Evolutionary conservation across 2,797 vertebrate genomes (phyloP).

Genomic region (Pampus argenteus): DNA sequence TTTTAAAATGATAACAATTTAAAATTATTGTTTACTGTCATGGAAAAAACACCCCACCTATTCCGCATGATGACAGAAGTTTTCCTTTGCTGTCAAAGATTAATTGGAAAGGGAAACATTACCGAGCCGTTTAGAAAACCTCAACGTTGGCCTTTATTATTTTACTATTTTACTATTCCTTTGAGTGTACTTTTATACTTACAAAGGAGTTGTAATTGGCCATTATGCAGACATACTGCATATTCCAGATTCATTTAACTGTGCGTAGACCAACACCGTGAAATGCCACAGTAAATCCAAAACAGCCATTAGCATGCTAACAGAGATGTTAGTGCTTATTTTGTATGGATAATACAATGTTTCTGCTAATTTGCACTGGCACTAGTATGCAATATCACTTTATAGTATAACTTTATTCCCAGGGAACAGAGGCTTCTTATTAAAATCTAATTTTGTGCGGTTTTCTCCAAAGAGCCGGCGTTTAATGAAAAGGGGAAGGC

Average conservation of each 20-base stretch:
- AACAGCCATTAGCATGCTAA: slow-evolving; percentile 74
- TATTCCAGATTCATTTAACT: slow-evolving; percentile 62
- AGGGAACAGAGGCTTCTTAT: slow-evolving; percentile 68
- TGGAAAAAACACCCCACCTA: slow-evolving; percentile 14
- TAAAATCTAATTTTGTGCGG: slow-evolving; percentile 74
- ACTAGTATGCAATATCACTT: slow-evolving; percentile 67
- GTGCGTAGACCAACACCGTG: slow-evolving; percentile 56
- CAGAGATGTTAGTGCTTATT: slow-evolving; percentile 64
- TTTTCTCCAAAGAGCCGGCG: slow-evolving; percentile 74
- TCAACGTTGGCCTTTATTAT: slow-evolving; percentile 53
- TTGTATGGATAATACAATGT: slow-evolving; percentile 58
- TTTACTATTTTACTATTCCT: slow-evolving; percentile 61
- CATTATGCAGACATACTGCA: slow-evolving; percentile 62
- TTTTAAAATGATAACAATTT: slow-evolving; percentile 24
- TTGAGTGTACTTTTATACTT: slow-evolving; percentile 63
- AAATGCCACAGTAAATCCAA: slow-evolving; percentile 65
- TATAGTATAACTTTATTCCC: slow-evolving; percentile 58
- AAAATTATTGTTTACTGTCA: slow-evolving; percentile 33
- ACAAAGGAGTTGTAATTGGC: slow-evolving; percentile 76
- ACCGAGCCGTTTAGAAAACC: slow-evolving; percentile 45
- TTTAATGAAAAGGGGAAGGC: slow-evolving; percentile 76
- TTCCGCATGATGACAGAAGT: slow-evolving; percentile 32
- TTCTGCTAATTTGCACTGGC: slow-evolving; percentile 72
- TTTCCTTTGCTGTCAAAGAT: slow-evolving; percentile 44
- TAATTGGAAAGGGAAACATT: slow-evolving; percentile 49